Conservation (phyloP, 1,140 invertebrate species). For the Drosophila sucinea region DNA sequence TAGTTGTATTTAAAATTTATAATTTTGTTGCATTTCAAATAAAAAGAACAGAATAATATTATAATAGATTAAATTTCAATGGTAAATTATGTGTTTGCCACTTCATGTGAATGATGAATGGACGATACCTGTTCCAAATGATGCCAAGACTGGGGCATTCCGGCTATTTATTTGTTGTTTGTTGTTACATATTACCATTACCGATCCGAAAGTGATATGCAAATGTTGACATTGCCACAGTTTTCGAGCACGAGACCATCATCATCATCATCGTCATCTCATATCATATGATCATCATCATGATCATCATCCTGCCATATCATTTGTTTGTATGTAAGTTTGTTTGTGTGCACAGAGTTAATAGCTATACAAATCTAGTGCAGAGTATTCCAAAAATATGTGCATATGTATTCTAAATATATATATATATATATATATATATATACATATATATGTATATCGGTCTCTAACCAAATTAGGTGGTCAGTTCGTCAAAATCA, state of each 20-base stretch:
- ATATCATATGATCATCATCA: constrained; percentile 11
- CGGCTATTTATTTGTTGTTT: constrained; percentile 23
- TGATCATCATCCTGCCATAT: constrained; percentile 4
- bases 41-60: no score
- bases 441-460: not conserved
- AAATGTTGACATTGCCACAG: constrained; percentile 64
- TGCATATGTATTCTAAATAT: not conserved
- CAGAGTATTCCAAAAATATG: constrained; percentile 1
- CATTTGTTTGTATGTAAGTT: not conserved
- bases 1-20: no score
- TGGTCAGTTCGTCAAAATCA: constrained; percentile 33
- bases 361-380: constrained; percentile 43
- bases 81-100: no score
- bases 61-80: no score
- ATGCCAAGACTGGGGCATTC: not conserved
- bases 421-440: not conserved
- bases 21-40: no score
- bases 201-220: constrained; percentile 70
- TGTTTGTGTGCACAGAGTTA: constrained; percentile 42
- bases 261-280: constrained; percentile 26
- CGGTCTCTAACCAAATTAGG: constrained; percentile 43
- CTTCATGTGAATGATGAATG: constrained; percentile 2
- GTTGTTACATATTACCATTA: constrained; percentile 57
- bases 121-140: constrained; percentile 10
- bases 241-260: constrained; percentile 62